Percentiles rank a stretch among this genome's conserved stretches.
Conservation (phyloP, 2,888 invertebrate species). For the Adineta ricciae region DNA sequence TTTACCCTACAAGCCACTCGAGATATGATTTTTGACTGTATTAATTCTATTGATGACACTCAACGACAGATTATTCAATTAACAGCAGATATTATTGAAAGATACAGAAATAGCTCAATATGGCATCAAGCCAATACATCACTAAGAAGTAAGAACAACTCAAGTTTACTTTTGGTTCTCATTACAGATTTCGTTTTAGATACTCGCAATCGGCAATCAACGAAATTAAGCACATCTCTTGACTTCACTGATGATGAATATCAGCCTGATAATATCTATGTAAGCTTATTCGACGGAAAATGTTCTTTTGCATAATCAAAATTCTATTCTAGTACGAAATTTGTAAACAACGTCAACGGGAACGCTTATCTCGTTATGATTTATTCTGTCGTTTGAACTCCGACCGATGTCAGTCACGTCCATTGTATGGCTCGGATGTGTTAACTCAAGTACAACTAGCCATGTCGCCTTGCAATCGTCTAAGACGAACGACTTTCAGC, state of each 20-base stretch:
- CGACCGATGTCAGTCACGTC: not conserved
- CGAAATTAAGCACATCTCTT: not conserved
- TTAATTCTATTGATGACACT: conserved; percentile 35
- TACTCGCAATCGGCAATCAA: not conserved
- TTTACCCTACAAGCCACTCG: conserved; percentile 23
- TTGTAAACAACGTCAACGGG: conserved; percentile 8
- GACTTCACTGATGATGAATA: not conserved
- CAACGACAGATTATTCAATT: conserved; percentile 58
- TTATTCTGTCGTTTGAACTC: not conserved
- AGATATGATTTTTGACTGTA: conserved; percentile 20
- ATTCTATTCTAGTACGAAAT: not conserved
- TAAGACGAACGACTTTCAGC: not conserved
- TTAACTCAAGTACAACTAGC: not conserved
- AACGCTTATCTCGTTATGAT: not conserved
- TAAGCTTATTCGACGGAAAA: not conserved
- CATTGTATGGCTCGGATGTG: not conserved
- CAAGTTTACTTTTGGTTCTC: not conserved
- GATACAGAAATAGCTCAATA: not conserved
- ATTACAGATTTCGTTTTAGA: not conserved
- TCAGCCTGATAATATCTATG: not conserved
- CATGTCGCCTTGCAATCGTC: not conserved
- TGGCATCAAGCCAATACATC: not conserved
- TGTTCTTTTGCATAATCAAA: not conserved
- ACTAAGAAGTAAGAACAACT: not conserved
- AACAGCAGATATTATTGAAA: not conserved